phyloP scores from a whole-genome alignment of 23 tunicate genomes.

The Halocynthia roretzi region DNA sequence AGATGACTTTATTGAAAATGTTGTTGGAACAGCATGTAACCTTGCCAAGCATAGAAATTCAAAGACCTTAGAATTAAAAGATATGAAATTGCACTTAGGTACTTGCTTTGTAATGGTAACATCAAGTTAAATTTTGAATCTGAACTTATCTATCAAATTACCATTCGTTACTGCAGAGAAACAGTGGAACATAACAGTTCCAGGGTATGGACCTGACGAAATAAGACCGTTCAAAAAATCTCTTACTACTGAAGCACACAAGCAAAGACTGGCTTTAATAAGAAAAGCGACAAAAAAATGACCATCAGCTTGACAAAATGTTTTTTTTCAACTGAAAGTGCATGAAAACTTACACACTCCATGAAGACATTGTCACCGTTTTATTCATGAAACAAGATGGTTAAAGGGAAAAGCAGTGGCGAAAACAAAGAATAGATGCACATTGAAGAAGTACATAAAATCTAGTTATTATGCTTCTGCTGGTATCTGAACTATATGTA shows the following conservation, averaged over 20 bases:
- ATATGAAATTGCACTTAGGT: conserved; percentile 85
- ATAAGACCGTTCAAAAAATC: conserved; percentile 60
- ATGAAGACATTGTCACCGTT: no score
- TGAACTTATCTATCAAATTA: neutral
- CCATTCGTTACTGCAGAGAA: conserved; percentile 39
- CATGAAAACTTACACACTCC: no score
- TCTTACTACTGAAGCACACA: conserved; percentile 81
- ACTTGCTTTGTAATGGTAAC: neutral
- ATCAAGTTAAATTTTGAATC: neutral
- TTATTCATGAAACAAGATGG: no score
- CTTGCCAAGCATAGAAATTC: conserved; percentile 90
- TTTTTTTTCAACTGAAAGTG: no score
- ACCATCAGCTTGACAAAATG: neutral
- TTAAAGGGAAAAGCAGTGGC: no score
- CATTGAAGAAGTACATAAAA: no score
- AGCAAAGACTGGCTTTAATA: conserved; percentile 86
- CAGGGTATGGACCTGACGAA: conserved; percentile 86
- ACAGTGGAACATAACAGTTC: conserved; percentile 76
- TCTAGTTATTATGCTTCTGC: no score
- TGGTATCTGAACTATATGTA: no score
- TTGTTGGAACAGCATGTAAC: conserved; percentile 74
- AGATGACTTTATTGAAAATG: conserved; percentile 87
- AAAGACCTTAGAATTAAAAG: conserved; percentile 85
- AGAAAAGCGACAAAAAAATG: conserved; percentile 89
- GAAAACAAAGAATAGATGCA: no score